phyloP scores from a whole-genome alignment of 2,888 invertebrate genomes.

The Caenorhabditis sp. region DNA sequence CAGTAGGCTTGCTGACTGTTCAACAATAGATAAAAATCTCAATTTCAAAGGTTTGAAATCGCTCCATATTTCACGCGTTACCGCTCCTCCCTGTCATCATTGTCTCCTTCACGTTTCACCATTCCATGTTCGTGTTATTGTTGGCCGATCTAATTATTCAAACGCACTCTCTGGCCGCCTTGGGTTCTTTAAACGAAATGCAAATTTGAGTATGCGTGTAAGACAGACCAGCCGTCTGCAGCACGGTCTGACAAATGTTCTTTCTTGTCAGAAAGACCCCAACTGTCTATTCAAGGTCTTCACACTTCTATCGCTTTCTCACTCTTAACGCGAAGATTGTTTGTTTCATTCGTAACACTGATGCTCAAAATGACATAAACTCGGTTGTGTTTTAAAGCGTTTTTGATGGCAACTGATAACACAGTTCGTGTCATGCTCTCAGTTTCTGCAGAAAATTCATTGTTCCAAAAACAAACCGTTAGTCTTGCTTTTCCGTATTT shows the following conservation, averaged over 20 bases:
- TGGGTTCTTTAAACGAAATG: constrained; percentile 59
- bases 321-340: no score
- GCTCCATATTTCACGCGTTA: neutral
- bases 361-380: constrained; percentile 44
- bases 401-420: constrained; percentile 48
- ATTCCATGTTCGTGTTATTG: constrained; percentile 43
- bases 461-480: constrained; percentile 37
- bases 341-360: constrained; percentile 14
- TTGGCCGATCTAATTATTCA: constrained; percentile 60
- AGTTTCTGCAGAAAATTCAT: constrained; percentile 7
- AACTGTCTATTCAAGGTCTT: constrained; percentile 49
- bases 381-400: constrained; percentile 14
- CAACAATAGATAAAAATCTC: no score
- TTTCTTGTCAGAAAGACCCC: neutral
- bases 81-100: neutral
- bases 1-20: no score
- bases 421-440: constrained; percentile 47
- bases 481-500: constrained; percentile 18
- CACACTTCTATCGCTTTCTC: neutral
- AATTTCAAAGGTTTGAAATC: neutral
- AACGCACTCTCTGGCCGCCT: constrained; percentile 46
- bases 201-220: constrained; percentile 60
- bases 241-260: constrained; percentile 62
- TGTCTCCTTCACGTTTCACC: constrained; percentile 4
- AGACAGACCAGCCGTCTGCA: constrained; percentile 49